These are phyloP conservation scores for Tetragonula clypearis DNA, from an alignment of 1,140 invertebrate species.

Conservation along the genomic window DNA sequence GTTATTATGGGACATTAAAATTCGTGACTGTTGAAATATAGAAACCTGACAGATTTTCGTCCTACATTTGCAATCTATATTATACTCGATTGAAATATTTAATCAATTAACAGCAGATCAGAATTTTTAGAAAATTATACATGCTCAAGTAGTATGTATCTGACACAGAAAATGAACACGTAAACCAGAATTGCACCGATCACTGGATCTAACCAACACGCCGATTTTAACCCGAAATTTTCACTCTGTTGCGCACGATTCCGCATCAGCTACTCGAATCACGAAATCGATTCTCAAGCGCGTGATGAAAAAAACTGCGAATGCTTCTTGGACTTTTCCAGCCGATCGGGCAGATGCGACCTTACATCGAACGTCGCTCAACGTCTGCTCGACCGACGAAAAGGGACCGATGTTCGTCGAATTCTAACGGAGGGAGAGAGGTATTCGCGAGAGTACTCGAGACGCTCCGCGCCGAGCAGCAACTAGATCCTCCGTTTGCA, in stretches of 20 bases:
- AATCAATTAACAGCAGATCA: too few relatives aligned
- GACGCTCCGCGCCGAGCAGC: too few relatives aligned
- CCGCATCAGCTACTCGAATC: background rate
- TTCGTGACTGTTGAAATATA: too few relatives aligned
- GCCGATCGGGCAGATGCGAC: background rate
- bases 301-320: background rate
- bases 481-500: background rate
- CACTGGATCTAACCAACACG: too few relatives aligned
- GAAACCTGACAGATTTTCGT: too few relatives aligned
- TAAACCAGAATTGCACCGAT: too few relatives aligned
- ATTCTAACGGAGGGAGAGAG: constrained; percentile 16
- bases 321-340: background rate
- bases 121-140: too few relatives aligned
- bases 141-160: too few relatives aligned
- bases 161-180: too few relatives aligned
- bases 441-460: background rate
- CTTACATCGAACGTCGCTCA: background rate
- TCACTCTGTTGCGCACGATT: background rate
- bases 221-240: background rate
- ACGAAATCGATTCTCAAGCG: background rate
- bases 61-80: too few relatives aligned
- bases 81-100: too few relatives aligned
- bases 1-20: too few relatives aligned
- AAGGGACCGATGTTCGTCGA: constrained; percentile 1
- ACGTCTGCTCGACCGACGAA: background rate